Conservation (phyloP, 2,113 vertebrate species). For the Bathybates hornii region DNA sequence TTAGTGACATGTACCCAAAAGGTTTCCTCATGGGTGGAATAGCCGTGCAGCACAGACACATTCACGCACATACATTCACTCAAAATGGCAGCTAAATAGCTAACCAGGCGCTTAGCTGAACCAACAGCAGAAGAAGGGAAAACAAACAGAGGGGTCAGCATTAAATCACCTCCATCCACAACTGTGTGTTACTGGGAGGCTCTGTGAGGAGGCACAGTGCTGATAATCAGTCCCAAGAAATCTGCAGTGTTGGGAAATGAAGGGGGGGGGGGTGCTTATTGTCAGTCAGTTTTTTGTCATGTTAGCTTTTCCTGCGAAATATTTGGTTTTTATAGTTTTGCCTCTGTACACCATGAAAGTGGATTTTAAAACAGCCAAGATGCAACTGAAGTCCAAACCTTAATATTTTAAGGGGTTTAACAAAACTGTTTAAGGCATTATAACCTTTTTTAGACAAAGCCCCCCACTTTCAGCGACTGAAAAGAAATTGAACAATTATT, state of each 20-base stretch:
- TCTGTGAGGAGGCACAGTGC: constrained; percentile 18
- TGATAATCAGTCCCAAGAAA: not conserved
- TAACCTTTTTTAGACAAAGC: rapidly evolving
- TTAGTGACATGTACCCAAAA: not conserved
- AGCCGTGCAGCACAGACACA: not conserved
- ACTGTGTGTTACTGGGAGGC: constrained; percentile 42
- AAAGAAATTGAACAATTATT: not conserved
- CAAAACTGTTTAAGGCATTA: not conserved
- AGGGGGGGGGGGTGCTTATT: not conserved
- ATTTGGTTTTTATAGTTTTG: not conserved
- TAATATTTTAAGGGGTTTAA: not conserved
- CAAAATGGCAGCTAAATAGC: constrained; percentile 47
- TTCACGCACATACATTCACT: not conserved
- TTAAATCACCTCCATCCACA: constrained; percentile 63
- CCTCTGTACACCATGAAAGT: not conserved
- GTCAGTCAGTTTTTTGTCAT: not conserved
- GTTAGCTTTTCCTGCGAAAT: rapidly evolving
- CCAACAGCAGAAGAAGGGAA: constrained; percentile 52
- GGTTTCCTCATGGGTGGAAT: not conserved
- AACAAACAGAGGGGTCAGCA: constrained; percentile 60
- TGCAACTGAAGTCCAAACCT: not conserved
- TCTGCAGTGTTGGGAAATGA: not conserved
- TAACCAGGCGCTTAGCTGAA: constrained; percentile 62
- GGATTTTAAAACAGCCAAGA: rapidly evolving
- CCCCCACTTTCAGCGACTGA: not conserved